Evolutionary conservation across 2,797 vertebrate species (phyloP).

Genomic region (Catamblyrhynchus diadema): DNA sequence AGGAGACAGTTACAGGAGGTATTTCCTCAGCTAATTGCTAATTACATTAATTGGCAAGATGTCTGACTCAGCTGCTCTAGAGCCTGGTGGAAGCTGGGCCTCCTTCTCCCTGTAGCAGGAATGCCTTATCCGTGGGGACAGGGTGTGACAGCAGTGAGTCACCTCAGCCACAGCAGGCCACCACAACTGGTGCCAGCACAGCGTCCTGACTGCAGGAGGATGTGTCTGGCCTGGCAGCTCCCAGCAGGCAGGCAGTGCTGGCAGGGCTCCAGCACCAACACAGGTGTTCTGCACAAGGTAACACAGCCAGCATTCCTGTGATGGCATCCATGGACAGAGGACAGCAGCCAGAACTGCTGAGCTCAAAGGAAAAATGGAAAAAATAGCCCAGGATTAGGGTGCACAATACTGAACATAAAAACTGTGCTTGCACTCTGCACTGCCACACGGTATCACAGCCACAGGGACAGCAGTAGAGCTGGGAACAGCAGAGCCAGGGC

Average conservation of each 20-base stretch:
- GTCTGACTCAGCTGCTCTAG: not conserved
- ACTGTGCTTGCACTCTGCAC: not conserved
- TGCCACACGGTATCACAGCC: fast-evolving
- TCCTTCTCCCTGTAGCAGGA: not conserved
- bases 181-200: not conserved
- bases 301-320: fast-evolving
- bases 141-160: not conserved
- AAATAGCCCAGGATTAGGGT: not conserved
- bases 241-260: not conserved
- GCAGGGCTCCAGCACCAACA: not conserved
- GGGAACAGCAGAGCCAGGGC: not conserved
- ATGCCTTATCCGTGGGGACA: not conserved
- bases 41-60: not conserved
- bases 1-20: not conserved
- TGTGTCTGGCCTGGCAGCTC: not conserved
- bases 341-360: fast-evolving
- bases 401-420: not conserved
- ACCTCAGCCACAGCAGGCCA: not conserved
- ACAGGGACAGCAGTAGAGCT: not conserved
- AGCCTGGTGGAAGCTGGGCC: not conserved
- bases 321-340: not conserved
- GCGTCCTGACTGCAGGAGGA: not conserved
- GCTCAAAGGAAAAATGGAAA: not conserved
- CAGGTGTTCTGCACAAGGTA: not conserved
- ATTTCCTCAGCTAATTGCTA: not conserved